Evolutionary conservation across 2,797 vertebrate species (phyloP).

Genomic region (Aselliscus stoliczkanus): DNA sequence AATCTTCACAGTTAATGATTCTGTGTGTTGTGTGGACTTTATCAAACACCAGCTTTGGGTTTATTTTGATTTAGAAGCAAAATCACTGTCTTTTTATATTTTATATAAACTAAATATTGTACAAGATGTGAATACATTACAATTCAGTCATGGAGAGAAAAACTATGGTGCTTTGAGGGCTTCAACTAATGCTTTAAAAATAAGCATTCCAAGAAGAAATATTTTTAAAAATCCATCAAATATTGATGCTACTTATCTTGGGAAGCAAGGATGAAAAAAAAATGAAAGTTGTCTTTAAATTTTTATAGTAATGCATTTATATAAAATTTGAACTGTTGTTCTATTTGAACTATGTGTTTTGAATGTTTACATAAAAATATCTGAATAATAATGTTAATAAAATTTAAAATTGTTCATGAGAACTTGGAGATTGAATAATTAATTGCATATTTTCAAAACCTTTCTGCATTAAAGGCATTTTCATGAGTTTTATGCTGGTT

Average conservation of each 20-base stretch:
- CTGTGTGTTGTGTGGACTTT: background rate
- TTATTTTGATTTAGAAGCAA: background rate
- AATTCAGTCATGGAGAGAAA: background rate
- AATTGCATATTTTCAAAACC: background rate
- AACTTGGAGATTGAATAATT: background rate
- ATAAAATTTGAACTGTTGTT: background rate
- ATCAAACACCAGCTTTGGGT: background rate
- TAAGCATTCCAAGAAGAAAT: background rate
- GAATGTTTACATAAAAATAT: background rate
- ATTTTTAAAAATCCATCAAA: background rate
- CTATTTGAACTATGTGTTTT: background rate
- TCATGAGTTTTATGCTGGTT: background rate
- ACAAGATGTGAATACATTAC: background rate
- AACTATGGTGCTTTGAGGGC: background rate
- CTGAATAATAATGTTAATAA: background rate
- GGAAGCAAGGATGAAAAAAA: background rate
- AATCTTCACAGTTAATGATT: background rate
- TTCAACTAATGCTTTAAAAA: background rate
- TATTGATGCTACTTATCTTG: background rate
- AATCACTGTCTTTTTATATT: background rate
- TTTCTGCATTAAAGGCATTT: background rate
- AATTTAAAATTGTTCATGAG: background rate
- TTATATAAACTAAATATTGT: background rate
- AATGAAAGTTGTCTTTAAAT: background rate
- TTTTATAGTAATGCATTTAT: background rate